These are phyloP conservation scores for Yponomeuta plumbellus DNA, from an alignment of 2,888 invertebrate species.

Conservation along the genomic window DNA sequence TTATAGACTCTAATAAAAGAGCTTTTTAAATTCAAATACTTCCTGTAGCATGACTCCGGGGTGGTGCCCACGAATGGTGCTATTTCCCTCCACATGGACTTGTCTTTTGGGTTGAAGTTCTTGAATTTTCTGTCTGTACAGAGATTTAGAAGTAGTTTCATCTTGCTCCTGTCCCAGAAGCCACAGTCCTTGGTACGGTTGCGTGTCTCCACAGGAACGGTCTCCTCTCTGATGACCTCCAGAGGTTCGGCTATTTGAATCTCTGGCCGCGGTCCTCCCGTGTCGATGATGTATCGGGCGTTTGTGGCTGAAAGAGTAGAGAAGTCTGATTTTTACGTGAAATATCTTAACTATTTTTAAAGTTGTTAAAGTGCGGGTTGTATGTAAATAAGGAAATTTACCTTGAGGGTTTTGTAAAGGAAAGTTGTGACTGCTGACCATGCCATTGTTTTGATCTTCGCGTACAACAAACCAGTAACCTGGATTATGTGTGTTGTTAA, in stretches of 20 bases:
- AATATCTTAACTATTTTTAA: not conserved
- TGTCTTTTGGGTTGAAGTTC: conserved; percentile 37
- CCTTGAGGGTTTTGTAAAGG: conserved; percentile 56
- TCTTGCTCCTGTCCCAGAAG: conserved; percentile 61
- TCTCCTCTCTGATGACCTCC: conserved; percentile 24
- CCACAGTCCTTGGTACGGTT: conserved; percentile 40
- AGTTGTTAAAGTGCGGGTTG: not conserved
- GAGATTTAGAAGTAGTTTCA: conserved; percentile 50
- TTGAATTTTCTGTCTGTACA: conserved; percentile 50
- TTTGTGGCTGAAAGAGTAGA: conserved; percentile 49
- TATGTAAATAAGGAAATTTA: conserved; percentile 34
- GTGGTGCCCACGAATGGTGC: conserved; percentile 45
- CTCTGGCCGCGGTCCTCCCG: conserved; percentile 48
- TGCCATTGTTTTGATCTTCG: conserved; percentile 66
- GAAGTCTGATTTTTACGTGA: not conserved
- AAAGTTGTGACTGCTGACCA: conserved; percentile 61
- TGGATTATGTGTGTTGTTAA: conserved; percentile 53
- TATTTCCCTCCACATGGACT: conserved; percentile 49
- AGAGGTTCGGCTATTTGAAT: conserved; percentile 43
- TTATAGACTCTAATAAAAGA: conserved; percentile 62
- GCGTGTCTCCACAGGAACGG: conserved; percentile 30
- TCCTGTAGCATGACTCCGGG: conserved; percentile 55
- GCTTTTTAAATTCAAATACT: conserved; percentile 55
- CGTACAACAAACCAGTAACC: conserved; percentile 67
- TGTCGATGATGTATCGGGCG: conserved; percentile 48